phyloP scores from a whole-genome alignment of 2,888 invertebrate species.

The Coleophora deauratella region DNA sequence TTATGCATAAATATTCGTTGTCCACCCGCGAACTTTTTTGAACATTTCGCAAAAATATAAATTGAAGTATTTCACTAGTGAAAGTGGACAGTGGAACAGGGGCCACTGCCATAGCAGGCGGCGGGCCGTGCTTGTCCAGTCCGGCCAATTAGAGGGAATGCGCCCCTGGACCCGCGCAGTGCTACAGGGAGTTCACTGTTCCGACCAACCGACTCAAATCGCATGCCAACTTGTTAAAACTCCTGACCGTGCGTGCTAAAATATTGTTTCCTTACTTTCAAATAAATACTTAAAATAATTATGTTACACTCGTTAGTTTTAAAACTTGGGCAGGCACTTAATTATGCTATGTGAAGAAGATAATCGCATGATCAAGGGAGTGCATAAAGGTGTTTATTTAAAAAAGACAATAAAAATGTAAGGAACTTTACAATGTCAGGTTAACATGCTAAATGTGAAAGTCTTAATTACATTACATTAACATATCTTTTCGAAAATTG shows the following conservation, averaged over 20 bases:
- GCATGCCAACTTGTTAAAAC: slow-evolving; percentile 20
- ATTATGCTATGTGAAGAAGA: too few relatives aligned
- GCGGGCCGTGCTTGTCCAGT: slow-evolving; percentile 33
- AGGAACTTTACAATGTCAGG: neutral
- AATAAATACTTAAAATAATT: too few relatives aligned
- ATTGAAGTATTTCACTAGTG: slow-evolving; percentile 34
- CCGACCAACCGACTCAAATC: too few relatives aligned
- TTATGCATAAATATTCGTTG: too few relatives aligned
- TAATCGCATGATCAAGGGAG: too few relatives aligned
- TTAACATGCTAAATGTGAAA: neutral
- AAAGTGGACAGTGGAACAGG: slow-evolving; percentile 53
- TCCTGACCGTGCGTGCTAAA: too few relatives aligned
- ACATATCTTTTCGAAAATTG: neutral
- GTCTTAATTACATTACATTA: slow-evolving; percentile 1
- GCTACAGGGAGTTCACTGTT: too few relatives aligned
- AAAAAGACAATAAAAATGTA: too few relatives aligned
- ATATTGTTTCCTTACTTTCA: too few relatives aligned
- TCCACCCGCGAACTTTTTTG: slow-evolving; percentile 1
- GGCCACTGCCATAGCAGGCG: slow-evolving; percentile 47
- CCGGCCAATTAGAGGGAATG: slow-evolving; percentile 69
- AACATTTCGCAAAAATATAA: slow-evolving; percentile 10
- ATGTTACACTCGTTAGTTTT: too few relatives aligned
- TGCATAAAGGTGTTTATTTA: too few relatives aligned
- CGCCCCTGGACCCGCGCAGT: slow-evolving; percentile 20
- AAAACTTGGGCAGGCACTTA: too few relatives aligned